Evolutionary conservation across 2,797 vertebrate species (phyloP), one percentile per base, ranked within the genome.

Genomic region (Dipus sagitta): DNA sequence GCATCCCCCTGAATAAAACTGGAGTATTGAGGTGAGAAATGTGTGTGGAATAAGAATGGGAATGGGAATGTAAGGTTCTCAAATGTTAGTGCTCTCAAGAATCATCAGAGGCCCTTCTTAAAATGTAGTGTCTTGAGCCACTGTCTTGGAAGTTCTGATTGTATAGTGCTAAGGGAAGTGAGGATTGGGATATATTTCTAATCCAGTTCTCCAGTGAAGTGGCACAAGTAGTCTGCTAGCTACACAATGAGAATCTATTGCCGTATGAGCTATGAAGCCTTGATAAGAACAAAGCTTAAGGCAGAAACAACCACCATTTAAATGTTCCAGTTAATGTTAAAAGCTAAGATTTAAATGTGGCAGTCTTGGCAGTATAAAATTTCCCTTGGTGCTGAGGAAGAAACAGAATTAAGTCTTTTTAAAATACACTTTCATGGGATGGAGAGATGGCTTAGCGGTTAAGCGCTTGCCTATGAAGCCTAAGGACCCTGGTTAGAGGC

Each of bases 341-440:
- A 72, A 87, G 42, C 62, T 74, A 82, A 81, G 64, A 80, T 42
- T 11, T 5, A 34, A 34, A 74, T 15, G 47, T 10, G 18, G 28
- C 88, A 94, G 72, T 47, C 52, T 14, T 1, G 2, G 34, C 20
- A 8, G 15, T 13, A 67, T 1, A 42, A n/a, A 34, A 4, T 60
- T 70, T 82, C 24, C 32, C 47, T 86, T 77, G 67, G 23, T 70
- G 58, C 70, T 74, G 24, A 93, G 58, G 90, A 94, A 84, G 54
- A 87, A 78, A 62, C 21, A 32, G 7, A 85, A 68, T 21, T 75
- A 6, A 65, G 67, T 26, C 9, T 68, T 86, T 74, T 74, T 86
- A 64, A 70, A 15, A 30, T 5, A 38, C 7, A 38, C 38, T 15
- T 93, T 54, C 14, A 54, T 3, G 52, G 52, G 52, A 3, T 54